phyloP scores from a whole-genome alignment of 1,140 invertebrate genomes.

The Hyles euphorbiae region DNA sequence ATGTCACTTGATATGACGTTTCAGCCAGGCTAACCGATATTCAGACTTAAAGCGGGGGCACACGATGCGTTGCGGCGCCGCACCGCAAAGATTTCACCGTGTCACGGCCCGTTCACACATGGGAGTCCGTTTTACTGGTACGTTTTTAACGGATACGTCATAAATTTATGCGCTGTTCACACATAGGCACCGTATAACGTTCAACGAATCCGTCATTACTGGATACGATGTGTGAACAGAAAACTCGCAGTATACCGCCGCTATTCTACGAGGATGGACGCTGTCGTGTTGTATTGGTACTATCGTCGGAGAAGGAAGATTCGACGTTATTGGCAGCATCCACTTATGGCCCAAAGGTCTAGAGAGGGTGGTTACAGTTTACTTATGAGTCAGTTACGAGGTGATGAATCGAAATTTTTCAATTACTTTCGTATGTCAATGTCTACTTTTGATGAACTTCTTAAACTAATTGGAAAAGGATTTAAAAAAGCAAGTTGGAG shows the following conservation, averaged over 20 bases:
- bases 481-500: slow-evolving; percentile 22
- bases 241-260: slow-evolving; percentile 24
- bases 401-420: neutral
- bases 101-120: too few species aligned
- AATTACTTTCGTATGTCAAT: slow-evolving; percentile 22
- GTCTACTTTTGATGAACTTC: slow-evolving; percentile 27
- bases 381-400: slow-evolving; percentile 1
- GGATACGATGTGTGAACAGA: slow-evolving; percentile 14
- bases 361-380: too few species aligned
- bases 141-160: too few species aligned
- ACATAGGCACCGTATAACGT: too few species aligned
- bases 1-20: too few species aligned
- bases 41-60: too few species aligned
- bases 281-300: slow-evolving; percentile 27
- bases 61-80: too few species aligned
- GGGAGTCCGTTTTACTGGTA: too few species aligned
- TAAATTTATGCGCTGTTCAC: too few species aligned
- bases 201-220: too few species aligned
- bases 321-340: slow-evolving; percentile 22
- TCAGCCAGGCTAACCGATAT: too few species aligned
- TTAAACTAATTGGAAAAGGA: slow-evolving; percentile 28
- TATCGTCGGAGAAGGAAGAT: slow-evolving; percentile 19
- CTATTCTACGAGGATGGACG: slow-evolving; percentile 23
- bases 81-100: too few species aligned
- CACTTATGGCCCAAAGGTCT: neutral